Conservation (phyloP, 2,113 vertebrate genomes). For the Prochilodus magdalenae region DNA sequence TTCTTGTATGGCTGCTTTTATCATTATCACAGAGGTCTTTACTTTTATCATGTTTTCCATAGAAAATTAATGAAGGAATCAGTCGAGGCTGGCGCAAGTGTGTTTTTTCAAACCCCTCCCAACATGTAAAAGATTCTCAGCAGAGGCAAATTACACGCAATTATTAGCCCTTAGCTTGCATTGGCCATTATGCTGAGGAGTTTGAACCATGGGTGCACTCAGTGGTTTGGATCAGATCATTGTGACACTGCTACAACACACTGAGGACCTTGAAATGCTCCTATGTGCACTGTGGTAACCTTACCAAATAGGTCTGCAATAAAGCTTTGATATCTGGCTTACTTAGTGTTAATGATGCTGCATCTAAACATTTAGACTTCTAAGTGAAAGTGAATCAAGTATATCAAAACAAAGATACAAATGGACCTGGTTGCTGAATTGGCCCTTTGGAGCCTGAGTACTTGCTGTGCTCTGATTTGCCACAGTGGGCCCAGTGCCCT, state of each 20-base stretch:
- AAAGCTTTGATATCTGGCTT: background rate
- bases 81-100: conserved; percentile 19
- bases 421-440: conserved; percentile 11
- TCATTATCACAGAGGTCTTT: no score
- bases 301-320: background rate
- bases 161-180: conserved; percentile 38
- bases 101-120: conserved; percentile 40
- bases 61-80: conserved; percentile 31
- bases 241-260: background rate
- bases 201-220: background rate
- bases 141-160: conserved; percentile 38
- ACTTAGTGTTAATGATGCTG: background rate
- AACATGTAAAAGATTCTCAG: conserved; percentile 12
- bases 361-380: background rate
- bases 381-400: conserved; percentile 18
- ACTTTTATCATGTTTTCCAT: background rate
- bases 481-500: conserved; percentile 5
- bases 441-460: background rate
- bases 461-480: conserved; percentile 29
- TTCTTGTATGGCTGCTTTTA: no score
- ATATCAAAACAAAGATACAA: conserved; percentile 14
- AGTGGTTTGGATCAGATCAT: background rate
- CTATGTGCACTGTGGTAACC: background rate
- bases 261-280: no score
- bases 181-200: background rate